Conservation (phyloP, 1,140 invertebrate genomes). For the Ips typographus region DNA sequence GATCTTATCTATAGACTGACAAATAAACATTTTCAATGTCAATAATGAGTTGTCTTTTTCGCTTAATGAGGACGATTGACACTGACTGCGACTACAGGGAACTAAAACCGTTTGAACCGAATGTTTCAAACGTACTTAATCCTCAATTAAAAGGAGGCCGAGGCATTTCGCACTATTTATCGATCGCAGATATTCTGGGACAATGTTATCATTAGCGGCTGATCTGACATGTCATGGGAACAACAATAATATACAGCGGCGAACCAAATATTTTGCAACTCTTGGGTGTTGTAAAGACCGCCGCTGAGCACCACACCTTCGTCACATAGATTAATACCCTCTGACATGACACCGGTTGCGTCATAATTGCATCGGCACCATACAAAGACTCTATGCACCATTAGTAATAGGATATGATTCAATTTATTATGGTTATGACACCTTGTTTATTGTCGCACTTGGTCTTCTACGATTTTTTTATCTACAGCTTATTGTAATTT, state of each 20-base stretch:
- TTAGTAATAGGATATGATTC: conserved; percentile 24
- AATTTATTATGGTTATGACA: conserved; percentile 23
- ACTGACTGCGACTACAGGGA: too few relatives aligned
- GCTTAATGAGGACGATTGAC: too few relatives aligned
- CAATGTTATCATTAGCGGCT: conserved; percentile 24
- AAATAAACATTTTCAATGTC: too few relatives aligned
- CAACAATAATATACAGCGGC: conserved; percentile 29
- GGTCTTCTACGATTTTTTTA: too few relatives aligned
- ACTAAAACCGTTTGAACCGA: too few relatives aligned
- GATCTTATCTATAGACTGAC: too few relatives aligned
- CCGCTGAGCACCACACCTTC: conserved; percentile 38
- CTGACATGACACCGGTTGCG: conserved; percentile 37
- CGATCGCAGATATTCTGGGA: background rate
- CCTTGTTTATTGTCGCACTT: conserved; percentile 3
- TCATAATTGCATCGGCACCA: conserved; percentile 19
- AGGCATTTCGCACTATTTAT: background rate
- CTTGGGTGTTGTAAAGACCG: conserved; percentile 40
- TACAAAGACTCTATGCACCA: conserved; percentile 15
- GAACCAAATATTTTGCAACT: conserved; percentile 39
- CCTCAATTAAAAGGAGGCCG: too few relatives aligned
- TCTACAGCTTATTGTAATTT: too few relatives aligned
- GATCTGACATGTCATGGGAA: conserved; percentile 38
- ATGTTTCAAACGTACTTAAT: too few relatives aligned
- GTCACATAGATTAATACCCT: conserved; percentile 42
- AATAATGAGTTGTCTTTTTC: too few relatives aligned